Base-by-base conservation (phyloP, 2,888 invertebrate species). In the Tinea semifulvella region DNA sequence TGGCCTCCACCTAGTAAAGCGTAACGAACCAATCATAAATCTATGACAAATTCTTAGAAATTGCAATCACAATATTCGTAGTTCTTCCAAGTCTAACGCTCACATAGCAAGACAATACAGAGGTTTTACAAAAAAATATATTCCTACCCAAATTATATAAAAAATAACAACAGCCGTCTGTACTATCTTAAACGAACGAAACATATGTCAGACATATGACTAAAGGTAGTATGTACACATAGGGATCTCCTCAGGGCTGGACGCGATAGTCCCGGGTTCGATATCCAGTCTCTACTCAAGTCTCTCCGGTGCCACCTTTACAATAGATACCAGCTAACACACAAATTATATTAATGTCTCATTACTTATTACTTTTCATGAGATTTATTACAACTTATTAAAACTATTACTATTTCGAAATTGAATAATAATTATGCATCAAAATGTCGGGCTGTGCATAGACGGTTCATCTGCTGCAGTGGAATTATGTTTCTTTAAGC, bases 91-190 rank as follows among this genome's bases (percentile, higher is more conserved):
- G 68, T 75, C 75, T 77, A 77, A 65, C 70, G 75, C 77, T 79
- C 77, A 77, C 68, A 68, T 76, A 75, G 74, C 74, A 71, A 71
- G 73, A 77, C 79, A 79, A 79, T 79, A 79, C 76, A 76, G 74
- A 77, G 76, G 75, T 76, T 68, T 77, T 80, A 80, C 79, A 80
- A 76, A 77, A 19, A 79, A 79, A 79, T 75, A 79, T 77, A 77
- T 64, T 74, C 77, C 79, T 79, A 80, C 76, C 73, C 77, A 79
- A 79, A 79, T 79, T 70, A 79, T 79, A 79, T 79, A 80, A 80
- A 48, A 79, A 80, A 79, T 79, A 80, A 80, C 79, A 80, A 80
- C 79, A 80, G 79, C 79, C 79, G 77, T 76, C 77, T 80, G 79
- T 80, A 80, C 79, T 79, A 77, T 73, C 71, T 75, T 79, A 79